Base-by-base conservation (phyloP, 2,113 vertebrate genomes). In the Drymodes brunneopygia region DNA sequence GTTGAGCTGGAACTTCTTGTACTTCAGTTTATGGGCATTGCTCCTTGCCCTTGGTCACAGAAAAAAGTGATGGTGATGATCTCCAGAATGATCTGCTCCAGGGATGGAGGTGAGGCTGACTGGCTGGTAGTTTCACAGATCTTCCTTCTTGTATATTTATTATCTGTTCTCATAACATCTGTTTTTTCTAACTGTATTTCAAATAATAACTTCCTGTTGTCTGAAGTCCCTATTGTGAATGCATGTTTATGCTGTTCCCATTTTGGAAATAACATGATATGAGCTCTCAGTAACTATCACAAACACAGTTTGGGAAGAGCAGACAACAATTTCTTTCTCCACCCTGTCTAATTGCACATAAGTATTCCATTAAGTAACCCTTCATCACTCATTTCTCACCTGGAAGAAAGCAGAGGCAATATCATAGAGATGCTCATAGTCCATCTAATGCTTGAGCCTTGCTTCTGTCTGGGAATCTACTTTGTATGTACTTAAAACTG, bases 21-120 rank as follows among this genome's bases (percentile, higher is more conserved):
- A 7, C n/a, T 47, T 74, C 29, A 14, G 16, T 53, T 66, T 60
- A 22, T 60, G n/a, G 28, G 3, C 10, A 33, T 15, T 45, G 3
- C 15, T 51, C n/a, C 29, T 74, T 11, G 2, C 11, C 5, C 24
- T 67, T 5, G 21, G 35, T 29, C 24, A 35, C 0, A 0, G 24
- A 47, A n/a, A 74, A 81, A 66, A 31, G 3, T 47, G 38, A 45
- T 25, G 20, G 20, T 60, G 47, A 47, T 54, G 47, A 89, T 9
- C 24, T 69, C n/a, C 20, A 61, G 47, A 67, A 89, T 53, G 2
- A 53, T 47, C 38, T 53, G 24, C 22, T 74, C 17, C 29, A 47
- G 29, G n/a, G 20, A 67, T 31, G 28, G 11, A 53, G 12, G 12
- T 29, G 23, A 81, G 19, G 15, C 23, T 70, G 31, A 23, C 36